phyloP scores from a whole-genome alignment of 2,888 invertebrate species.

The Lydus trimaculatus region DNA sequence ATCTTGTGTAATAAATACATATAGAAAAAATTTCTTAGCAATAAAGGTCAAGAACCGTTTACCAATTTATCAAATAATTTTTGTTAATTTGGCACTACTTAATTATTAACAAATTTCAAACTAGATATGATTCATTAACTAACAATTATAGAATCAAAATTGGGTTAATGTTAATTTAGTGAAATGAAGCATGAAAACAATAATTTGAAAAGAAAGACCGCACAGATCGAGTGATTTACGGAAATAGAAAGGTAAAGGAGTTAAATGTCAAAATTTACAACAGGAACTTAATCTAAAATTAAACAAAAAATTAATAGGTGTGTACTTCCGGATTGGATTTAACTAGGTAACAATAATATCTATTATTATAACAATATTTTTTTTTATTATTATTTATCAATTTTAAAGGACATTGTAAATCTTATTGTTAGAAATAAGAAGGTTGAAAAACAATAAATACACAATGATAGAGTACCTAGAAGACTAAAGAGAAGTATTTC shows the following conservation, averaged over 20 bases:
- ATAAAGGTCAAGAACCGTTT: not conserved
- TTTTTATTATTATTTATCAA: not conserved
- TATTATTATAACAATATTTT: not conserved
- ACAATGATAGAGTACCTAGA: no score
- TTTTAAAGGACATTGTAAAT: slow-evolving; percentile 1
- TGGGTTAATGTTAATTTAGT: not conserved
- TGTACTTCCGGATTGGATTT: not conserved
- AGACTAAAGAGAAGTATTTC: no score
- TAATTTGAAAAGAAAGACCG: not conserved
- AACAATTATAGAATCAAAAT: no score
- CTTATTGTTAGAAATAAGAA: not conserved
- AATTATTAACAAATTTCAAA: not conserved
- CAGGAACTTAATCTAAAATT: not conserved
- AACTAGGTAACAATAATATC: not conserved
- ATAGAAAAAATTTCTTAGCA: not conserved
- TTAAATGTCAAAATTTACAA: not conserved
- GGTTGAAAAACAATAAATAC: not conserved
- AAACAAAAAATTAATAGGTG: not conserved
- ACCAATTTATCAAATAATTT: no score
- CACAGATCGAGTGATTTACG: no score
- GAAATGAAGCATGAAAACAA: not conserved
- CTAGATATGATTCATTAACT: no score
- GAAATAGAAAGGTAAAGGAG: no score
- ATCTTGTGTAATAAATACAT: not conserved
- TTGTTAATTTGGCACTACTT: not conserved